Evolutionary conservation across 2,888 invertebrate genomes (phyloP).

Genomic region (Autographa pulchrina): DNA sequence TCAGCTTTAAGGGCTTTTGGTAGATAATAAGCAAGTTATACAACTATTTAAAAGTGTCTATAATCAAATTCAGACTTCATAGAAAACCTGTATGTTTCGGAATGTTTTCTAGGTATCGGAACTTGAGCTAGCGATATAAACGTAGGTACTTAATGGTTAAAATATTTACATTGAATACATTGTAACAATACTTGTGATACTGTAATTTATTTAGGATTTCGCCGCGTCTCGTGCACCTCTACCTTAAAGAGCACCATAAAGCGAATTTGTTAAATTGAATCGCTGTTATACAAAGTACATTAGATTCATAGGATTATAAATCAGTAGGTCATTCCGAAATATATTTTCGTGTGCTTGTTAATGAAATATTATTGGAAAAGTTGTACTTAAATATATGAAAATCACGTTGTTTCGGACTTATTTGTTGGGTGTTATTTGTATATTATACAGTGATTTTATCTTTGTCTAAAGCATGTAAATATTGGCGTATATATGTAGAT

Average conservation of each 20-base stretch:
- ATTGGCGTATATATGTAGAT: slow-evolving; percentile 86
- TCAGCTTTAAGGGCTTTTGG: slow-evolving; percentile 53
- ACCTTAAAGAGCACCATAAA: slow-evolving; percentile 49
- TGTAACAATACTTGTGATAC: slow-evolving; percentile 46
- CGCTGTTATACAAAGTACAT: slow-evolving; percentile 62
- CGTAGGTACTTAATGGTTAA: slow-evolving; percentile 17
- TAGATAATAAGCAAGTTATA: slow-evolving; percentile 37
- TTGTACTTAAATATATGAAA: slow-evolving; percentile 80
- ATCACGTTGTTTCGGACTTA: slow-evolving; percentile 77
- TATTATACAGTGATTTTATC: slow-evolving; percentile 83
- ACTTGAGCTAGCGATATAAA: slow-evolving; percentile 21
- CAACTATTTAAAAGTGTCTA: slow-evolving; percentile 36
- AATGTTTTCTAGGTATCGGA: slow-evolving; percentile 37
- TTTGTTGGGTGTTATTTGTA: slow-evolving; percentile 84
- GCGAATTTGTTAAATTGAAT: slow-evolving; percentile 45
- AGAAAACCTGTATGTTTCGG: slow-evolving; percentile 25
- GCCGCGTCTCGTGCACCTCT: slow-evolving; percentile 39
- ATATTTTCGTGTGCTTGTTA: slow-evolving; percentile 75
- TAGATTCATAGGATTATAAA: slow-evolving; percentile 63
- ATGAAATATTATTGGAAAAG: slow-evolving; percentile 69
- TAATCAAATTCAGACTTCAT: slow-evolving; percentile 22
- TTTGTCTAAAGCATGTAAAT: slow-evolving; percentile 86
- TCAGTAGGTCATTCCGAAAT: slow-evolving; percentile 69
- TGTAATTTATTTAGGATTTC: slow-evolving; percentile 37
- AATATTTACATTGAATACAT: slow-evolving; percentile 26